Base-by-base conservation (phyloP, 2,113 vertebrate species). In the Cebidichthys violaceus region DNA sequence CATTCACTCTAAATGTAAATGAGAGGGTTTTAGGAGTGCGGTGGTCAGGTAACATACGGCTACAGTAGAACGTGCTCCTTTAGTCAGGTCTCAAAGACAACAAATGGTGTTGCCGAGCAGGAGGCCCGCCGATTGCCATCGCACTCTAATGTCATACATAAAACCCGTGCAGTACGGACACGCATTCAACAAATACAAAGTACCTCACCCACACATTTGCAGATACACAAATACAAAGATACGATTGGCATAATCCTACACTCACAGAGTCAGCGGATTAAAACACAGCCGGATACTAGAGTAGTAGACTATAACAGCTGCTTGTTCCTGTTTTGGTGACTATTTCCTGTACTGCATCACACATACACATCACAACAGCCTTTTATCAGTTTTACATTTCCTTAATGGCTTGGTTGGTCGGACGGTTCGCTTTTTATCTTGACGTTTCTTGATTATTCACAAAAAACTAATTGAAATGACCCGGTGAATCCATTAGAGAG, bases 1-100 rank as follows among this genome's bases (percentile, higher is more conserved):
- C 88, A 93, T 94, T 94, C 95, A 95, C 94, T 96, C 95, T 95
- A 95, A 96, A 96, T 96, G 95, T 93, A 95, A 96, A 96, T 96
- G 92, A 94, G 94, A 86, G 68, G 82, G 88, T 88, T 92, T 95
- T 90, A 90, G 89, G 81, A 89, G 87, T 81, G 85, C 75, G 85
- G 70, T 84, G 92, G 92, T 90, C 93, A 91, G 89, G 92, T 93
- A 90, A 90, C 90, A 91, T 86, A 86, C 75, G 72, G 72, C 84
- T 79, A 80, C 81, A 77, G 86, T 84, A 82, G 85, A 86, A 85
- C 72, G 70, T 87, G 66, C 84, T 82, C 75, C 83, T 85, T 88
- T 80, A 75, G 82, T 89, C 85, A 79, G 77, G 15, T 84, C 83
- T 85, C 71, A 75, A 87, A 87, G 81, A 91, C 88, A 90, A 94